Percentiles rank a stretch among this genome's conserved stretches.
Conservation (phyloP, 2,888 invertebrate species). For the Cecidostiba fungosa region DNA sequence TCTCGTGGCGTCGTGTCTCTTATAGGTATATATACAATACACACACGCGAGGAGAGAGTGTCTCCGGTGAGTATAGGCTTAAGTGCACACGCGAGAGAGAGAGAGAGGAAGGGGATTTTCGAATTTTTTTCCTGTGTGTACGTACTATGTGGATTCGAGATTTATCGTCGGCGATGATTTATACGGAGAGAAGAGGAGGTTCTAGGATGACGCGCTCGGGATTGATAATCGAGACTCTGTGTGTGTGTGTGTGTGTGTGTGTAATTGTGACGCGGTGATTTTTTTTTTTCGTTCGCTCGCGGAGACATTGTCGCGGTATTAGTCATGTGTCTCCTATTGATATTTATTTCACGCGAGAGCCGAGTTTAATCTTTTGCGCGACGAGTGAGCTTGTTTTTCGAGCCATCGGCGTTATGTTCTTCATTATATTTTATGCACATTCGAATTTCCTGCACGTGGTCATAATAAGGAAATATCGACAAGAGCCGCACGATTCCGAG, state of each 20-base stretch:
- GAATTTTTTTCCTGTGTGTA: conserved; percentile 4
- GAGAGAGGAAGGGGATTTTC: conserved; percentile 2
- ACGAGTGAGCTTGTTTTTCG: too few species aligned
- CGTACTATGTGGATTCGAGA: conserved; percentile 44
- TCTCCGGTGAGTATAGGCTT: conserved; percentile 13
- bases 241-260: conserved; percentile 9
- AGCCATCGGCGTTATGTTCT: too few species aligned
- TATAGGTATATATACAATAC: neutral
- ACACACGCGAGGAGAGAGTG: neutral
- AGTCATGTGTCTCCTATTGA: too few species aligned
- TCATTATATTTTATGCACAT: too few species aligned
- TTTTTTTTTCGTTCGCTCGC: conserved; percentile 12
- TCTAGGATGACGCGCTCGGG: conserved; percentile 29
- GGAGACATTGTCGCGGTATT: neutral
- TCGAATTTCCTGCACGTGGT: too few species aligned
- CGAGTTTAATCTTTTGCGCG: too few species aligned
- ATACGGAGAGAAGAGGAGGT: conserved; percentile 16
- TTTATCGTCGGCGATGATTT: conserved; percentile 57
- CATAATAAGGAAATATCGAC: too few species aligned
- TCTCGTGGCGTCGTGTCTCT: conserved; percentile 32
- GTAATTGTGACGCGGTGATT: conserved; percentile 19
- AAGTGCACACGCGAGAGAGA: conserved; percentile 19
- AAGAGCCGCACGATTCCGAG: too few species aligned
- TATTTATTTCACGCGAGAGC: too few species aligned
- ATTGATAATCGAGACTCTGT: neutral